phyloP scores from a whole-genome alignment of 2,113 vertebrate genomes.

The Burhinus oedicnemus region DNA sequence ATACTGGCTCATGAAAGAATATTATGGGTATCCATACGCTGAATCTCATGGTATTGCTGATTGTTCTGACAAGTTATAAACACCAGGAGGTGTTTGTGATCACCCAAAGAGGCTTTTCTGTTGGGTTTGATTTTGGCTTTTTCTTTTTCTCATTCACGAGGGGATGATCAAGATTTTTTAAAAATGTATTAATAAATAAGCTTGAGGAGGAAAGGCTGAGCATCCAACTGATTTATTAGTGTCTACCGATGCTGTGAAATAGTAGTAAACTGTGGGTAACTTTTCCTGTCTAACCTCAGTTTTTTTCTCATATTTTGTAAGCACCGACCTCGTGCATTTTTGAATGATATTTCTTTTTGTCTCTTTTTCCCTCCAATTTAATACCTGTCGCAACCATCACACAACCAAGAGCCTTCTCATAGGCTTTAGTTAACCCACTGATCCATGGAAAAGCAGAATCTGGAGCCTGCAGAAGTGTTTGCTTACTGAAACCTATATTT shows the following conservation, averaged over 20 bases:
- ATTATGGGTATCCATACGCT: neutral
- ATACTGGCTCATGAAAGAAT: neutral
- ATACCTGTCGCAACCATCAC: conserved; percentile 39
- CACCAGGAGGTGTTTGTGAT: neutral
- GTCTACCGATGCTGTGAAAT: neutral
- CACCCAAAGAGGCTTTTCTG: neutral
- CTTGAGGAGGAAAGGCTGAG: neutral
- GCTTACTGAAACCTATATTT: neutral
- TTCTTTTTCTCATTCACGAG: neutral
- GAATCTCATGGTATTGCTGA: neutral
- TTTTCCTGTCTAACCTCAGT: neutral
- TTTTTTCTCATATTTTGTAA: neutral
- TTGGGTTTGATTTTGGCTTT: neutral
- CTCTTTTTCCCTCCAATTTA: conserved; percentile 4
- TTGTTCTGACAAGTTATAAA: neutral
- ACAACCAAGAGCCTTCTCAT: neutral
- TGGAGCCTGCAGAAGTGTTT: neutral
- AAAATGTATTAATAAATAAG: neutral
- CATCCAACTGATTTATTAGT: neutral
- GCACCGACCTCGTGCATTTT: neutral
- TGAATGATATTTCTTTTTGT: conserved; percentile 35
- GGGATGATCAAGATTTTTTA: rapidly evolving
- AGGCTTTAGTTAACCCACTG: conserved; percentile 43
- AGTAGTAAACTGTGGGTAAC: neutral
- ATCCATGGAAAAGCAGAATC: conserved; percentile 30